Evolutionary conservation across 2,797 vertebrate genomes (phyloP).

Genomic region (Diplodus puntazzo): DNA sequence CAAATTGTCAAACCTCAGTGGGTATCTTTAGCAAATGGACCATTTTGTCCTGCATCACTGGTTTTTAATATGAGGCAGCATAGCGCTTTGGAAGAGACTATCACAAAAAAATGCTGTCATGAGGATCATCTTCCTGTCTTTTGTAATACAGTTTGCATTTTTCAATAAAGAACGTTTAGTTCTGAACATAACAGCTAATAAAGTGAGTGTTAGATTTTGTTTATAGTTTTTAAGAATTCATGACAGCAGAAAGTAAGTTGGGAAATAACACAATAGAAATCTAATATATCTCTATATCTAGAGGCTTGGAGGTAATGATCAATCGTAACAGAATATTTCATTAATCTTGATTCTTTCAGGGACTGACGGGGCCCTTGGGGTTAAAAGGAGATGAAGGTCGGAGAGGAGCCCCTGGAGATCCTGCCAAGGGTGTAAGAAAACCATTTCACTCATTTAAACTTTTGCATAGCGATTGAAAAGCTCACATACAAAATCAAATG

Average conservation of each 20-base stretch:
- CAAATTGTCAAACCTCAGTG: slow-evolving; percentile 56
- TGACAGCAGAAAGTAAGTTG: not conserved
- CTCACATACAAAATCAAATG: too few species aligned
- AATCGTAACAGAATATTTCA: not conserved
- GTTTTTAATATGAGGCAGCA: slow-evolving; percentile 63
- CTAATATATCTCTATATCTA: not conserved
- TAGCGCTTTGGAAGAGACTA: slow-evolving; percentile 25
- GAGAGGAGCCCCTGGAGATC: slow-evolving; percentile 87
- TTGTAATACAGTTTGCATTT: slow-evolving; percentile 17
- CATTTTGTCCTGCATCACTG: slow-evolving; percentile 40
- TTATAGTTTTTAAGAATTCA: not conserved
- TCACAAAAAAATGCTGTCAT: not conserved
- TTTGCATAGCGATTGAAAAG: too few species aligned
- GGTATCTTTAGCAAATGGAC: slow-evolving; percentile 36
- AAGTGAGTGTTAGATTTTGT: not conserved
- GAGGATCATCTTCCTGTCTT: slow-evolving; percentile 4
- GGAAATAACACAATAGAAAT: not conserved
- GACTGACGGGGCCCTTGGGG: slow-evolving; percentile 85
- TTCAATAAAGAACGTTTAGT: slow-evolving; percentile 12
- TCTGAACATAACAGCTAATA: not conserved
- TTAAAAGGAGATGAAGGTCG: slow-evolving; percentile 89
- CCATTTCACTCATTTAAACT: too few species aligned
- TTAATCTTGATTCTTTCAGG: slow-evolving; percentile 77
- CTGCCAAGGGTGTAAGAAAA: slow-evolving; percentile 89
- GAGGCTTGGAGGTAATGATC: not conserved